Conservation (phyloP, 2,113 vertebrate genomes). For the western clawed frog (Xenopus tropicalis) region DNA sequence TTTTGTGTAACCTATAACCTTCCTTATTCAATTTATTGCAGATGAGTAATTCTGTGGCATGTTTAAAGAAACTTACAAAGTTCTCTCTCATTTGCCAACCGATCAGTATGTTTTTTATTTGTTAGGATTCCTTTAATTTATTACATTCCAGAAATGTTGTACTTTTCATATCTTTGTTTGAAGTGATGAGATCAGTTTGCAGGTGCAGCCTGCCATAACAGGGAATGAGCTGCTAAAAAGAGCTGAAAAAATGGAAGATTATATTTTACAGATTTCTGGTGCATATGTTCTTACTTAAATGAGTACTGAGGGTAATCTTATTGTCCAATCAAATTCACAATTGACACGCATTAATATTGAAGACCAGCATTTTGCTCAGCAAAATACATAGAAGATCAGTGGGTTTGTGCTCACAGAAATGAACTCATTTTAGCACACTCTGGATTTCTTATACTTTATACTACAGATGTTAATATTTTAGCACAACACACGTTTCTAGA, state of each 20-base stretch:
- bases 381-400: too few relatives aligned
- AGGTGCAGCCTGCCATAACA: conserved; percentile 29
- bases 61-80: background rate
- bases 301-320: too few relatives aligned
- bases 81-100: conserved; percentile 34
- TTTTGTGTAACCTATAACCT: conserved; percentile 29
- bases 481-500: too few relatives aligned
- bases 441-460: too few relatives aligned
- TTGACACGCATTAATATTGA: too few relatives aligned
- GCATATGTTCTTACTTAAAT: conserved; percentile 5
- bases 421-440: too few relatives aligned
- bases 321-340: too few relatives aligned
- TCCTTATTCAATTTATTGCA: conserved; percentile 24
- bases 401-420: too few relatives aligned
- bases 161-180: conserved; percentile 27
- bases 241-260: background rate
- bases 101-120: conserved; percentile 30
- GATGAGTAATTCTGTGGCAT: conserved; percentile 30
- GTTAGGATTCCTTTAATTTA: conserved; percentile 32
- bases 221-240: background rate
- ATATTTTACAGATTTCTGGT: conserved; percentile 14
- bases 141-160: conserved; percentile 18
- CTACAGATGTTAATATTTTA: too few relatives aligned
- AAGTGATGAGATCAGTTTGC: conserved; percentile 33
- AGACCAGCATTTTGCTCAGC: too few relatives aligned